Evolutionary conservation across 2,797 vertebrate genomes (phyloP), one percentile per base, ranked within the genome.

Genomic region (Microctenopoma lineatum): DNA sequence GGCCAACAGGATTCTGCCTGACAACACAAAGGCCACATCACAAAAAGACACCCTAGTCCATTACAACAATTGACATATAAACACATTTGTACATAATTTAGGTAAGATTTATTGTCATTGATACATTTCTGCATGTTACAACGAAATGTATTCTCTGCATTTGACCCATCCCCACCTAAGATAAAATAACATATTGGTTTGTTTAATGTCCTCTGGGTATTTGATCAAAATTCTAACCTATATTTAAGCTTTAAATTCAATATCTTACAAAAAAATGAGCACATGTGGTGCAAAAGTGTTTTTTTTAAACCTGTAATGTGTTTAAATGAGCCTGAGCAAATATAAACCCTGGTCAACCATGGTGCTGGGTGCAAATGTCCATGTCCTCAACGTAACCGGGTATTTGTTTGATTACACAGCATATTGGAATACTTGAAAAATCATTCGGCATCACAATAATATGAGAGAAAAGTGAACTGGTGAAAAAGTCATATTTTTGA

Each of bases 1-100:
- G 79, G 59, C 64, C 80, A 78, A 83, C 71, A 78, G 79, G 81
- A 87, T 67, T 85, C 87, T 90, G 78, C 79, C 90, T 93, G 74
- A 66, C 44, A 67, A 74, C 13, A 81, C 14, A 69, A 18, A 62
- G 7, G 3, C 69, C 21, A 54, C 4, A 39, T 63, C 9, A 70
- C 2, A 41, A n/a, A 65, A 4, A 26, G 10, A 46, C 10, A 10
- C 7, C 1, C 0, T 48, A 15, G 7, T 34, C 4, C 0, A 21
- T 26, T 42, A 32, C 10, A 34, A 42, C 3, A 27, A 14, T 10
- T 42, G 14, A 44, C 7, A 15, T 45, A 11, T 4, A 7, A n/a
- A 27, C 42, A 42, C 0, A 1, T 41, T 39, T 53, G 36, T 34
- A 54, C 21, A 21, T 21, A 21, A 21, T 21, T 21, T 21, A 21